Percentiles rank a stretch among this genome's conserved stretches.
Evolutionary conservation across 2,113 vertebrate species (phyloP).

Genomic region (Oreotrochilus melanogaster): DNA sequence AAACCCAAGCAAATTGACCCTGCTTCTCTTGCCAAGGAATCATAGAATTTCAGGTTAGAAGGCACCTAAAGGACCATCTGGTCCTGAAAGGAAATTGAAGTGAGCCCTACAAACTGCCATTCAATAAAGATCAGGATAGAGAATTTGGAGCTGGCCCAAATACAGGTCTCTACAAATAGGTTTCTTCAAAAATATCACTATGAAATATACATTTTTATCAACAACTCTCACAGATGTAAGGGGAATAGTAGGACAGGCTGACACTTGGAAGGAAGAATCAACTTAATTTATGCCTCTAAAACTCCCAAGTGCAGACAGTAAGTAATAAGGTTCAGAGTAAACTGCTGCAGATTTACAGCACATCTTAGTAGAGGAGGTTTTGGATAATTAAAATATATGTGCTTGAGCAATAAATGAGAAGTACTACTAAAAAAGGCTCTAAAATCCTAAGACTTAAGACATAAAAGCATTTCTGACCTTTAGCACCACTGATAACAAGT

Average conservation of each 20-base stretch:
- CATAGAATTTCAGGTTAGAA: too few relatives aligned
- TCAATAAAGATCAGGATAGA: not conserved
- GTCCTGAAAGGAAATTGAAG: not conserved
- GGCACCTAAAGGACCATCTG: too few relatives aligned
- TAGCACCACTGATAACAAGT: constrained; percentile 97
- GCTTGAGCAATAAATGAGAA: not conserved
- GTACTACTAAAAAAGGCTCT: not conserved
- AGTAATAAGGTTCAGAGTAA: constrained; percentile 9
- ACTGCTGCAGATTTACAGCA: not conserved
- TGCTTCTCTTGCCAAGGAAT: not conserved
- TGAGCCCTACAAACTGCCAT: not conserved
- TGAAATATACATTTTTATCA: not conserved
- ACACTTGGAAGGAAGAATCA: not conserved
- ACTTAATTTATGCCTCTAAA: not conserved
- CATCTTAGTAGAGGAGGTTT: not conserved
- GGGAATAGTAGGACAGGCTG: not conserved
- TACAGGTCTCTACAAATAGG: not conserved
- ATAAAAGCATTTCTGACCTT: constrained; percentile 85
- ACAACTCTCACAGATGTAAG: not conserved
- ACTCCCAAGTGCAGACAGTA: not conserved
- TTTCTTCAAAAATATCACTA: not conserved
- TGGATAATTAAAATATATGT: not conserved
- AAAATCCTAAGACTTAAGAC: constrained; percentile 8
- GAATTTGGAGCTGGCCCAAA: not conserved
- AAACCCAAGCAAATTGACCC: not conserved